A percentile compares a stretch with the other conserved stretches of the same genome.
Evolutionary conservation across 2,888 invertebrate genomes (phyloP).

Genomic region (Drosophila helvetica): DNA sequence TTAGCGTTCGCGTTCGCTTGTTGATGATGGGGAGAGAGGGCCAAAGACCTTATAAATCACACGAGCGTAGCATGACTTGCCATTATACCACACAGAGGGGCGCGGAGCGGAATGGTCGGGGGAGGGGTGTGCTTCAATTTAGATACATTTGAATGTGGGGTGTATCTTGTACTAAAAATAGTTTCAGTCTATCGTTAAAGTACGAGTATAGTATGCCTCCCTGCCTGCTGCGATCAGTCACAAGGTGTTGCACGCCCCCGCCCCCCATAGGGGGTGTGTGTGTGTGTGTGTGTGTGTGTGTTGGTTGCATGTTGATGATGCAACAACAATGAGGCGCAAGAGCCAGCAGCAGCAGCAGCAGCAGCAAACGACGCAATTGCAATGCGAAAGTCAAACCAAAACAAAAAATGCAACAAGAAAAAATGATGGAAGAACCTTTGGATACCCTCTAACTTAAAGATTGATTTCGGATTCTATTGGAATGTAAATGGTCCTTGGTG

Average conservation of each 20-base stretch:
- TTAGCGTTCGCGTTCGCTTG: not conserved
- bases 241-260: conserved; percentile 20
- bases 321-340: conserved; percentile 56
- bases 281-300: conserved; percentile 50
- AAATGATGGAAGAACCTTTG: not conserved
- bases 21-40: conserved; percentile 44
- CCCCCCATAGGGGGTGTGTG: not conserved
- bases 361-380: conserved; percentile 44
- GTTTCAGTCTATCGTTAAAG: conserved; percentile 47
- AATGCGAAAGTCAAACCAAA: conserved; percentile 42
- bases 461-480: too few relatives aligned
- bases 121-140: conserved; percentile 8
- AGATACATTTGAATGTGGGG: conserved; percentile 30
- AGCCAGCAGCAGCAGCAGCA: conserved; percentile 26
- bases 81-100: conserved; percentile 42
- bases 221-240: conserved; percentile 26
- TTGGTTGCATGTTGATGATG: conserved; percentile 62
- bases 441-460: not conserved
- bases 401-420: conserved; percentile 19
- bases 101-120: not conserved
- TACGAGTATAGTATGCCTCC: not conserved
- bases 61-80: conserved; percentile 78
- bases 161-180: conserved; percentile 67
- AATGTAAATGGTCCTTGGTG: too few relatives aligned
- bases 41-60: conserved; percentile 80